Percentiles rank a stretch among this genome's conserved stretches.
These are phyloP conservation scores for Chloromyia formosa DNA, from an alignment of 2,888 invertebrate species.

Conservation along the genomic window DNA sequence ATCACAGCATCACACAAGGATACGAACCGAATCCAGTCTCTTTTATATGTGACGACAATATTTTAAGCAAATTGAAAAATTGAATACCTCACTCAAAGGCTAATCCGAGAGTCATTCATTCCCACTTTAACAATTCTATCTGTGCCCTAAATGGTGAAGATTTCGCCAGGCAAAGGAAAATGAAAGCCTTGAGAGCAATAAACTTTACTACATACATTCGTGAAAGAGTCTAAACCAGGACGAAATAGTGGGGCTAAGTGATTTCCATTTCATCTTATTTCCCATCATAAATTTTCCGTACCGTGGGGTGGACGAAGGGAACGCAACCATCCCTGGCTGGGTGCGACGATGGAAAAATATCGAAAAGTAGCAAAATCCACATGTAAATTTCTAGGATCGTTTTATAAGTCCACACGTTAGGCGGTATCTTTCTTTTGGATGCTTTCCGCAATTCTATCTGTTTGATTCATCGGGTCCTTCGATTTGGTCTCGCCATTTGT, in stretches of 20 bases:
- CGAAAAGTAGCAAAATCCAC: conserved; percentile 11
- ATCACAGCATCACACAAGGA: too few species aligned
- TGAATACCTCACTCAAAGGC: conserved; percentile 9
- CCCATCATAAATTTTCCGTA: neutral
- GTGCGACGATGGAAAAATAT: neutral
- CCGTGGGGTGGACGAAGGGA: neutral
- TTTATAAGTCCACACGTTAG: conserved; percentile 27
- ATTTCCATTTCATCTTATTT: conserved; percentile 1
- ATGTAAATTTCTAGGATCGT: conserved; percentile 21
- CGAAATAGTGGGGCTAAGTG: conserved; percentile 24
- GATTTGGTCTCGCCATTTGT: conserved; percentile 4
- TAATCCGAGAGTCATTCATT: conserved; percentile 17
- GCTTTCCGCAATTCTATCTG: neutral
- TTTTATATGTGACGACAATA: neutral
- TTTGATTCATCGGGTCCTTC: conserved; percentile 12
- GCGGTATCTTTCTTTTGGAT: neutral
- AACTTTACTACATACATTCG: conserved; percentile 3
- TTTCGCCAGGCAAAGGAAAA: neutral
- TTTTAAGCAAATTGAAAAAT: conserved; percentile 18
- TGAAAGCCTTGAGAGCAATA: neutral
- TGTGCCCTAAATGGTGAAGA: neutral
- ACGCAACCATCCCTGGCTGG: too few species aligned
- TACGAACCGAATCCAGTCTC: too few species aligned
- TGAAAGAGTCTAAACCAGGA: neutral
- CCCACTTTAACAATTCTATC: conserved; percentile 4